Base-by-base conservation (phyloP, 1,140 invertebrate genomes). In the Halictus rubicundus region DNA sequence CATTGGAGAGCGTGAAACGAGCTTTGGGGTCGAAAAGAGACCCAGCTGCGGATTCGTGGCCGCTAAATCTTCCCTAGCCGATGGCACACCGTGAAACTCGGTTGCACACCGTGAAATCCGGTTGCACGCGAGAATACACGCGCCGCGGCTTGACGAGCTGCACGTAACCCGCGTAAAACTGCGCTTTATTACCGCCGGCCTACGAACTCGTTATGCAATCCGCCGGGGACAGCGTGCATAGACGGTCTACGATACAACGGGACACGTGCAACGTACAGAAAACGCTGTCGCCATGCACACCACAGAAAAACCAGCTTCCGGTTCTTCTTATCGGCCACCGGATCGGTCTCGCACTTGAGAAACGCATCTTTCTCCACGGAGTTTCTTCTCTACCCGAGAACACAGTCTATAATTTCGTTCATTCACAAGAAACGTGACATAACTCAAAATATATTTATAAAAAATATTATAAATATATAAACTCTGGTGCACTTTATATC, bases 211-310 rank as follows among this genome's bases (percentile, higher is more conserved):
- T 86, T 87, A 83, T 23, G 81, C 75, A 87, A 87, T 81, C 42
- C 71, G 27, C 42, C 70, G 46, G 76, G 32, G 32, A 32, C 32
- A 79, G 70, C 61, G 79, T 63, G 32, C 52, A 65, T 0, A 46
- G 76, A 86, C 78, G 84, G 84, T 87, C 85, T 86, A 86, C 85
- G 84, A 84, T 84, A 81, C 81, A 65, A 73, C 49, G 49, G 5
- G n/a, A 57, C 85, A 87, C 85, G 85, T 87, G 85, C 74, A 68
- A 54, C 75, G 54, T 57, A 69, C 54, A 32, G 37, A 74, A 46
- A 52, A 68, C 42, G 5, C 9, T 32, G 60, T 14, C 32, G 21
- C 70, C 39, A 27, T 23, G 23, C 42, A n/a, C 19, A 10, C 52
- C 19, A 59, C 8, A 25, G 19, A 57, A 57, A 60, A 49, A 42